A percentile compares a stretch with the other conserved stretches of the same genome.
phyloP scores from a whole-genome alignment of 2,888 invertebrate species.

The Ectemnius cavifrons region DNA sequence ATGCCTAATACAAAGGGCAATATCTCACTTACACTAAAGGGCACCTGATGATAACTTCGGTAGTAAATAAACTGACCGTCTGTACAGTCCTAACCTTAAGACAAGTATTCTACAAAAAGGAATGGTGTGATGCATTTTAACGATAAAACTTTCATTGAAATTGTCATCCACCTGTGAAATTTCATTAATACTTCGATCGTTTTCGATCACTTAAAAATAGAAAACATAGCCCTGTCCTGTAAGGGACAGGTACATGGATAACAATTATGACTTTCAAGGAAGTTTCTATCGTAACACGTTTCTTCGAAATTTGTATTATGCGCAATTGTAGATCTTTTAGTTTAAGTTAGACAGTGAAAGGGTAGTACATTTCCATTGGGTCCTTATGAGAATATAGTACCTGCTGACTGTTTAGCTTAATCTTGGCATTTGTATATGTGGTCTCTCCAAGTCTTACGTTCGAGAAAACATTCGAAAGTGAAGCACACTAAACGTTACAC shows the following conservation, averaged over 20 bases:
- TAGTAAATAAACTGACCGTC: constrained; percentile 50
- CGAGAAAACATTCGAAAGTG: constrained; percentile 38
- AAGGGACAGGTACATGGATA: constrained; percentile 33
- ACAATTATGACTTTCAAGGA: constrained; percentile 34
- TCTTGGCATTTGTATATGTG: too few species aligned
- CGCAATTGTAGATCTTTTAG: constrained; percentile 20
- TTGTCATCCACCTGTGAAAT: constrained; percentile 27
- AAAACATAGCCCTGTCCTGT: constrained; percentile 30
- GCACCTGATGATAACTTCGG: constrained; percentile 46
- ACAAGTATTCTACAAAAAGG: constrained; percentile 46
- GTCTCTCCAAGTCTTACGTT: too few species aligned
- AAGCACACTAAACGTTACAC: constrained; percentile 64
- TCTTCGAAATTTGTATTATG: constrained; percentile 43
- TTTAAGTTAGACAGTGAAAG: too few species aligned
- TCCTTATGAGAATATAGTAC: too few species aligned
- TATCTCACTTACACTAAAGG: constrained; percentile 42
- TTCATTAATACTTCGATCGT: constrained; percentile 44
- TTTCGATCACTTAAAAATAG: constrained; percentile 46
- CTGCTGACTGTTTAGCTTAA: too few species aligned
- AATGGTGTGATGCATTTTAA: constrained; percentile 45
- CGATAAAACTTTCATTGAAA: constrained; percentile 48
- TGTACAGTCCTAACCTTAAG: constrained; percentile 50
- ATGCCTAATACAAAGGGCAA: constrained; percentile 48
- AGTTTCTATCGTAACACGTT: constrained; percentile 27
- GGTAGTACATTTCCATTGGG: too few species aligned